A percentile compares a stretch with the other conserved stretches of the same genome.
phyloP scores from a whole-genome alignment of 2,113 vertebrate species.

The Turnix velox region DNA sequence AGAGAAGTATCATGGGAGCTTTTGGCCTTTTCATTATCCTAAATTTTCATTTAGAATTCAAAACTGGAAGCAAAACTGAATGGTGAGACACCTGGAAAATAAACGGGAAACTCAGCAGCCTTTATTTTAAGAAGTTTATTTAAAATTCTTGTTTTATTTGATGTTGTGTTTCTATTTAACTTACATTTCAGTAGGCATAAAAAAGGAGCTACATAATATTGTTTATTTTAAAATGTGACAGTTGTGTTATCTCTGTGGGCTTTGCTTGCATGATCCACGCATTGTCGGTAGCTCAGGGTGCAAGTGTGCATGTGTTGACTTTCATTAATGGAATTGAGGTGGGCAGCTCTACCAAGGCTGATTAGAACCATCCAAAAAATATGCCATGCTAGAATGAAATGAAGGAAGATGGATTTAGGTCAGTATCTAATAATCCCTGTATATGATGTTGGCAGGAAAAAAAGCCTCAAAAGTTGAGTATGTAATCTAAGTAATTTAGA shows the following conservation, averaged over 20 bases:
- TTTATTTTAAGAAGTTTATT: neutral
- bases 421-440: neutral
- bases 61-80: neutral
- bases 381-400: neutral
- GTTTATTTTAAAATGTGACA: neutral
- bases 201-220: neutral
- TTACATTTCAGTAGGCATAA: neutral
- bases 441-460: neutral
- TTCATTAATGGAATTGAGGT: neutral
- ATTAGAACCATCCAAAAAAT: conserved; percentile 32
- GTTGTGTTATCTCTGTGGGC: neutral
- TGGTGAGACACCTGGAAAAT: neutral
- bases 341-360: conserved; percentile 14
- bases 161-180: neutral
- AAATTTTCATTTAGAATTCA: neutral
- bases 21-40: neutral
- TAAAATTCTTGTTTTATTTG: neutral
- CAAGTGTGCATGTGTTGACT: neutral
- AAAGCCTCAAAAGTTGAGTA: neutral
- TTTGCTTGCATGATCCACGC: neutral
- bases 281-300: neutral
- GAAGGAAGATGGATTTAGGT: conserved; percentile 41
- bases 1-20: neutral
- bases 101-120: neutral
- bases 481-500: neutral